Evolutionary conservation across 2,797 vertebrate genomes (phyloP), one percentile per base, ranked within the genome.

Genomic region (Amazonetta brasiliensis): DNA sequence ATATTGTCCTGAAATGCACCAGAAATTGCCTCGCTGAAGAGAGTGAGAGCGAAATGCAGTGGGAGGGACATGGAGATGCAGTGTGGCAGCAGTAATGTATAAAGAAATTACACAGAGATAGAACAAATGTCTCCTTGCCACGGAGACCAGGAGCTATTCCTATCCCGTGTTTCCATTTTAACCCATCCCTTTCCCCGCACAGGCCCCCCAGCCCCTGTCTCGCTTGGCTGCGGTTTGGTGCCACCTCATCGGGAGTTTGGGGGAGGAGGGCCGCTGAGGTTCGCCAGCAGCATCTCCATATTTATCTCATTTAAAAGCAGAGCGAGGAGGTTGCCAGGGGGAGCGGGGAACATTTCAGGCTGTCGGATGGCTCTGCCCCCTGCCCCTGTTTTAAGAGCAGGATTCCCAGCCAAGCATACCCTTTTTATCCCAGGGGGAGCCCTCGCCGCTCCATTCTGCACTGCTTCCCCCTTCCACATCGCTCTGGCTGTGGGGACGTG

Each of bases 1-100:
- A 96, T 92, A 78, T 50, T 97, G 96, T 97, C 96, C 97, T 97
- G 94, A 97, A 95, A 97, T 96, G 95, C 93, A 97, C 96, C 93
- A 97, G 90, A 96, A 97, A 96, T 94, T 96, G 95, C 84, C 62
- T 92, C 74, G 87, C 90, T 95, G 85, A 89, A 91, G 89, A 92
- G 91, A 95, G 78, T 89, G 95, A 94, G 95, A 97, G 94, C 22
- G 35, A 95, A 97, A 94, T 91, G 80, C 90, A 85, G 96, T 94
- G 94, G 95, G 96, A 97, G 95, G 94, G 95, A 95, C 63, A 67
- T 89, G 85, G 81, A 93, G 88, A 87, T 96, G 91, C 95, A 96
- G 84, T 95, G 95, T 95, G 94, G 96, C 94, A 96, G 95, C 91
- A 96, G 78, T 96, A 96, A 92, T 96, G 92, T 92, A 91, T 87